Evolutionary conservation across 2,888 invertebrate genomes (phyloP), one percentile per base, ranked within the genome.

Genomic region (Drosophila kambysellisi): DNA sequence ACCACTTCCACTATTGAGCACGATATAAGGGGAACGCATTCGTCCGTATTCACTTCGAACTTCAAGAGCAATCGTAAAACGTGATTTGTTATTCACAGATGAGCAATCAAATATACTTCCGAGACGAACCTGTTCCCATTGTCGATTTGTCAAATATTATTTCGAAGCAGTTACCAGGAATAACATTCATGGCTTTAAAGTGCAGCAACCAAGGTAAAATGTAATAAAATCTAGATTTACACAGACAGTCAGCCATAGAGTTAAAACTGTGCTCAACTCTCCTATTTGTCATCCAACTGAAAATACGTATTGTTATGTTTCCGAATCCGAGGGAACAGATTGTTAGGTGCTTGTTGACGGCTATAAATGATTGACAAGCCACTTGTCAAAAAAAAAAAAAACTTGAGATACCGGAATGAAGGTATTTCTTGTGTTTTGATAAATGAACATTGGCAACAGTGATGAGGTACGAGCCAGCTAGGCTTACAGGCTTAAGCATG

Each of bases 381-480:
- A 52, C 30, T 51, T 51, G 51, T 32, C 30, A 51, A 30, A 52
- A 11, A 29, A 9, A 33, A 30, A 4, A 17, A 52, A 17, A 30
- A 51, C n/a, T 33, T 15, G 32, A 20, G 3, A 25, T 15, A 35
- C 54, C 11, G 17, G 37, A 54, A 37, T 37, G 11, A 17, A 17
- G 17, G 39, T 29, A n/a, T 29, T 30, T 29, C 9, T 30, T 56
- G 12, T 71, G 65, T 74, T 73, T 81, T 81, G 75, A 89, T 70
- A 78, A 81, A 83, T 81, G 58, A 67, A 58, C 62, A 48, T 66
- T 39, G 41, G 39, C 60, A 53, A 43, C 37, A 53, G 46, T 63
- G 50, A 54, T 51, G 41, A n/a, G 54, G 39, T 43, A 25, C 37
- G 37, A 46, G 4, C 15, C 17, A 32, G 20, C n/a, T 51, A 53